phyloP scores from a whole-genome alignment of 30 jellyfish, hydroid and myxozoan species.

The Rhopilema esculentum region DNA sequence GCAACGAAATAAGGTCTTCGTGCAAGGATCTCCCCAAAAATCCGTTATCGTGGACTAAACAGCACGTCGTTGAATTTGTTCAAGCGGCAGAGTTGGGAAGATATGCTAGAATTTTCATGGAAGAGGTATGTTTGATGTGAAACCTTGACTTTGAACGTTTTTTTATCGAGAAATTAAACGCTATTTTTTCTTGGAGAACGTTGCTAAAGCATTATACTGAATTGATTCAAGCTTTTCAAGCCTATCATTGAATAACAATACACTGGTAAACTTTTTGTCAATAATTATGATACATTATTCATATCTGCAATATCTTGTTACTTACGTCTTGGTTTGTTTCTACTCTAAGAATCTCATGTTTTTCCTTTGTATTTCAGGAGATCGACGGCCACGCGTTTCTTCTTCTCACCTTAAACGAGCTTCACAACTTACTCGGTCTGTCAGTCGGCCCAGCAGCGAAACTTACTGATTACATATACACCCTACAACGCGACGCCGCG shows the following conservation, averaged over 20 bases:
- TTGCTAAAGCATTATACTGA: too few species aligned
- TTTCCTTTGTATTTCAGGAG: conserved; percentile 58
- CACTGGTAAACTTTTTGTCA: too few species aligned
- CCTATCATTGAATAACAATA: too few species aligned
- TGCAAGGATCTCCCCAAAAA: conserved; percentile 83
- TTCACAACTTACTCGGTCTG: conserved; percentile 84
- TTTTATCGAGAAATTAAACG: background rate
- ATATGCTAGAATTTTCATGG: conserved; percentile 73
- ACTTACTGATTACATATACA: conserved; percentile 80
- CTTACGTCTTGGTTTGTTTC: too few species aligned
- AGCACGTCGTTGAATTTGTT: conserved; percentile 82
- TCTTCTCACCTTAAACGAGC: conserved; percentile 91
- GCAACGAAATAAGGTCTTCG: conserved; percentile 61
- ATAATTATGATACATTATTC: too few species aligned
- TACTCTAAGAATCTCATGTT: background rate
- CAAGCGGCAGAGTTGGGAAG: conserved; percentile 65
- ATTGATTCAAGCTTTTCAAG: too few species aligned
- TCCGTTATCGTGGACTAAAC: conserved; percentile 84
- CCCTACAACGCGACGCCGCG: conserved; percentile 81
- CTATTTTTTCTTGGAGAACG: background rate
- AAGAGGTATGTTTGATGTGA: conserved; percentile 71
- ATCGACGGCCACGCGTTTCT: conserved; percentile 94
- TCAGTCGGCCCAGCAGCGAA: conserved; percentile 87
- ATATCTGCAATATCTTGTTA: background rate
- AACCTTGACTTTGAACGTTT: background rate